These are phyloP conservation scores for Diachrysia chrysitis DNA, from an alignment of 2,888 invertebrate species.

Conservation along the genomic window DNA sequence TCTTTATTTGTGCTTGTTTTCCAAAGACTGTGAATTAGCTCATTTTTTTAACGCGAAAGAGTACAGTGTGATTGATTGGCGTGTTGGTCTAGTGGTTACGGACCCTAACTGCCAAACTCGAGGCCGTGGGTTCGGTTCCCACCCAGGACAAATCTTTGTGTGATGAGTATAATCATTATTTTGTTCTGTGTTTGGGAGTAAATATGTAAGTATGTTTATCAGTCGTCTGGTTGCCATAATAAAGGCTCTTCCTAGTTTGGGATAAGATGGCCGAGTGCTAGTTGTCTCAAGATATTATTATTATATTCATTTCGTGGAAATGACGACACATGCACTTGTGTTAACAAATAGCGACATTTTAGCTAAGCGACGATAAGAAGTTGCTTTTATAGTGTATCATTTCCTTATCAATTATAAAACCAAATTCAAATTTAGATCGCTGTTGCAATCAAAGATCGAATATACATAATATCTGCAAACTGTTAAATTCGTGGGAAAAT, in stretches of 20 bases:
- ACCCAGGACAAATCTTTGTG: no score
- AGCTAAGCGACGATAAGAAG: background rate
- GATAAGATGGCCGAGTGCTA: no score
- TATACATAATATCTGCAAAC: background rate
- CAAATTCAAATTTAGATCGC: background rate
- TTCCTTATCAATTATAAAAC: background rate
- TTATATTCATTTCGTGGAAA: conserved; percentile 18
- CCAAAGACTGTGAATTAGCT: conserved; percentile 44
- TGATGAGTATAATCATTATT: no score
- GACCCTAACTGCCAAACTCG: no score
- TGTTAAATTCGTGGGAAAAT: conserved; percentile 55
- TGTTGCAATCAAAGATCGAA: background rate
- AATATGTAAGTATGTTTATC: no score
- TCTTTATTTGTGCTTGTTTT: conserved; percentile 49
- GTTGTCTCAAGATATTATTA: no score
- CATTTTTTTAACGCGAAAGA: conserved; percentile 17
- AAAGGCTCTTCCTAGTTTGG: no score
- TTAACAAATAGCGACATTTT: conserved; percentile 5
- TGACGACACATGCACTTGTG: background rate
- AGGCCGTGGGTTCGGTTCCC: no score
- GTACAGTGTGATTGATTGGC: no score
- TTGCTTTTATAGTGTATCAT: background rate
- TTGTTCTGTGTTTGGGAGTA: no score
- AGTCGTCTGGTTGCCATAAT: no score
- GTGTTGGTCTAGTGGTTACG: no score